Evolutionary conservation across 2,888 invertebrate genomes (phyloP).

Genomic region (Coelogynopora nodosa): DNA sequence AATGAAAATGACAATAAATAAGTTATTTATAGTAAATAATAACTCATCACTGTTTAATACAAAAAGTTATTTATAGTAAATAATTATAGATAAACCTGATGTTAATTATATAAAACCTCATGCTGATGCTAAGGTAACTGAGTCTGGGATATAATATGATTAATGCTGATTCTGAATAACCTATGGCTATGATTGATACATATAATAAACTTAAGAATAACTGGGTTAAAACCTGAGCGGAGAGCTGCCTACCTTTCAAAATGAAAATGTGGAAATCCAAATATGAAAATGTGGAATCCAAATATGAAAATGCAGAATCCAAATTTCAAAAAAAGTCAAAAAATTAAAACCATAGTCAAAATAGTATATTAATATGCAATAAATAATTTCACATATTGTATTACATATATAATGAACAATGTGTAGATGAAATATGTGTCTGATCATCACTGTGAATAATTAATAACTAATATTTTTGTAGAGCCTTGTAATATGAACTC

Average conservation of each 20-base stretch:
- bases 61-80: no score
- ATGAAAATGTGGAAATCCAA: background rate
- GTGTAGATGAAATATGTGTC: background rate
- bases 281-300: slow-evolving; percentile 14
- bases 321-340: background rate
- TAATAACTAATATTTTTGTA: background rate
- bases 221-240: no score
- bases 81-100: no score
- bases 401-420: background rate
- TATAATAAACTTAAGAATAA: no score
- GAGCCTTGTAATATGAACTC: background rate
- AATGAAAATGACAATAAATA: no score
- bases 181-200: no score
- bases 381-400: background rate
- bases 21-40: no score
- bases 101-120: no score
- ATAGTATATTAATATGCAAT: background rate
- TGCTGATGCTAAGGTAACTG: no score
- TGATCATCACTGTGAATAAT: background rate
- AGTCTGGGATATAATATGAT: no score
- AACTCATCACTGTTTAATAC: no score
- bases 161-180: no score
- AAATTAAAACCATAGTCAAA: slow-evolving; percentile 28
- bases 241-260: slow-evolving; percentile 21
- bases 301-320: slow-evolving; percentile 20